Evolutionary conservation across 2,888 invertebrate species (phyloP), one percentile per base, ranked within the genome.

Genomic region (Caenorhabditis parvicauda): DNA sequence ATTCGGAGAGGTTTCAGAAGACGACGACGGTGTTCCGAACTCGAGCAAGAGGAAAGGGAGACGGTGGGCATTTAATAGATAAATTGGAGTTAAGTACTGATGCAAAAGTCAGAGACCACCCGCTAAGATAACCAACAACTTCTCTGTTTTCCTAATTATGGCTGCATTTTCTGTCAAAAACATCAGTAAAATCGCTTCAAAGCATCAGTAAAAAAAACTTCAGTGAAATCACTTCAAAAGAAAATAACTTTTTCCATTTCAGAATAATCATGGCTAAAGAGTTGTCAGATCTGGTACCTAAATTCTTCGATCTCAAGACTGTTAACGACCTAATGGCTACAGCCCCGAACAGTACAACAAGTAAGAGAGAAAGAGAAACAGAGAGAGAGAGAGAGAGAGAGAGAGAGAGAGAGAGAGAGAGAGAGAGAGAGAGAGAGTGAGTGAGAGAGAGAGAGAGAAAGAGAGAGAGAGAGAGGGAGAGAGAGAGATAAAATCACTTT

Each of bases 1-100:
- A 41, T 41, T 49, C 50, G 85, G 84, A 1, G 85, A 85, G 41
- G 85, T 86, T 3, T 83, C 84, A 1, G 86, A 86, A 61, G 85
- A 86, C 71, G 85, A 86, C 71, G 86, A 86, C 63, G 83, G 83
- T n/a, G 79, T 81, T 25, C 84, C 83, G 44, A 60, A 46, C 37
- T 54, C 52, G 35, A 45, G 54, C 1, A 27, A 43, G 29, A 21
- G 53, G 27, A 55, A 51, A 24, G 54, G 46, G 37, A 49, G 35
- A 44, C 7, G 46, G 44, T 22, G 7, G 41, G n/a, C n/a, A 48
- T 35, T 21, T 12, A 22, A 35, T 0, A 46, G 44, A 19, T 46
- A 57, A 29, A 42, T 53, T 6, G 37, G 35, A 5, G n/a, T n/a
- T n/a, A n/a, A n/a, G n/a, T n/a, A n/a, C n/a, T n/a, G n/a, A n/a